Conservation (phyloP, 2,797 vertebrate genomes). For the Xenops minutus region DNA sequence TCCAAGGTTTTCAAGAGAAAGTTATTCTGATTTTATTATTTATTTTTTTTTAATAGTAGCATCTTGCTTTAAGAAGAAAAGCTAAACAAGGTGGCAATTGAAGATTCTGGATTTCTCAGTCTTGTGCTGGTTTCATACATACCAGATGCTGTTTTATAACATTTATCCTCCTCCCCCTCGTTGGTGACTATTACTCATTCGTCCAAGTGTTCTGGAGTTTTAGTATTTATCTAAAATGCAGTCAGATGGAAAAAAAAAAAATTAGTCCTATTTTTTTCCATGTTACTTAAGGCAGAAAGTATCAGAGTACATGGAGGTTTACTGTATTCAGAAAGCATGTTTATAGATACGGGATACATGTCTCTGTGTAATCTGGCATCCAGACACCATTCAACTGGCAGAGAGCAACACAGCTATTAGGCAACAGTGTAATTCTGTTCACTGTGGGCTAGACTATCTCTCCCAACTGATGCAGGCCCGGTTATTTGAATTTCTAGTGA, state of each 20-base stretch:
- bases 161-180: slow-evolving; percentile 23
- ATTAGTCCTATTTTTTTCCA: not conserved
- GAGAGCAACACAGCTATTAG: not conserved
- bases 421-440: not conserved
- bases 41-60: not conserved
- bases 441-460: not conserved
- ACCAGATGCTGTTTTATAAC: slow-evolving; percentile 54
- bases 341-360: not conserved
- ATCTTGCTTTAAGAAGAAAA: slow-evolving; percentile 9
- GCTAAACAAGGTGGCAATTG: not conserved
- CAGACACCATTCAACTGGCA: not conserved
- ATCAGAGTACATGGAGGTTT: not conserved
- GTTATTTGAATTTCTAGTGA: not conserved
- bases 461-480: not conserved
- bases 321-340: not conserved
- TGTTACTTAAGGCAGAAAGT: slow-evolving; percentile 9
- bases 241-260: slow-evolving; percentile 3
- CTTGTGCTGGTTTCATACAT: slow-evolving; percentile 32
- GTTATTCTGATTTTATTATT: not conserved
- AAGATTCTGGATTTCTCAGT: slow-evolving; percentile 8
- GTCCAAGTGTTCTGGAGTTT: slow-evolving; percentile 23
- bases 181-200: slow-evolving; percentile 51
- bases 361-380: not conserved
- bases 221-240: slow-evolving; percentile 38
- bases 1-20: not conserved